Evolutionary conservation across 1,140 invertebrate genomes (phyloP).

Genomic region (Stegodyphus dumicola): DNA sequence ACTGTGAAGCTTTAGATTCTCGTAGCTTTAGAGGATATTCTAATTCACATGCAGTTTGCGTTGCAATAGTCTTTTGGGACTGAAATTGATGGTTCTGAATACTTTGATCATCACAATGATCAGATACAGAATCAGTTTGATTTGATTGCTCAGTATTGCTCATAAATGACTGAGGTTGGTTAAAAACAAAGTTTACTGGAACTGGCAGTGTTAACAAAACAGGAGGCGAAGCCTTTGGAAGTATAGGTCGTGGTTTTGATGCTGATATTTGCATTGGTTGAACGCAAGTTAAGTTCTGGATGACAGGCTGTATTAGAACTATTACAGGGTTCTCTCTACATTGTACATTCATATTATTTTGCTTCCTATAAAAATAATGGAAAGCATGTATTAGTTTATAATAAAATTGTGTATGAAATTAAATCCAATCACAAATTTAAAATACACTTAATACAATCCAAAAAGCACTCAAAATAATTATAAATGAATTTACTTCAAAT

Average conservation of each 20-base stretch:
- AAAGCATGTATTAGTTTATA: not conserved
- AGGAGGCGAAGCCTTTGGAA: slow-evolving; percentile 25
- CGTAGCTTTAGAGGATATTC: not conserved
- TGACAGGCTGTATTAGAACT: slow-evolving; percentile 38
- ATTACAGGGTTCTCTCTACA: slow-evolving; percentile 10
- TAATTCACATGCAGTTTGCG: slow-evolving; percentile 15
- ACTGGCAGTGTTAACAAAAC: not conserved
- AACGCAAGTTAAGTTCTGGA: slow-evolving; percentile 25
- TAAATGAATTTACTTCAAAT: no score
- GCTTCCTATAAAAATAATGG: slow-evolving; percentile 26
- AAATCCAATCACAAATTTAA: no score
- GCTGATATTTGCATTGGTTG: not conserved
- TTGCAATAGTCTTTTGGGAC: not conserved
- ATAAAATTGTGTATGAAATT: not conserved
- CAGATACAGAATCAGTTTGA: not conserved
- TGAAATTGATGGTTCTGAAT: not conserved
- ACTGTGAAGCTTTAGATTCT: slow-evolving; percentile 46
- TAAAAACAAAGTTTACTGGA: not conserved
- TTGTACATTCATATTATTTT: not conserved
- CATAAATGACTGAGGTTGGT: not conserved
- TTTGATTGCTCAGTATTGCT: not conserved
- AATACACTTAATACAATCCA: no score
- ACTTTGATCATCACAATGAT: not conserved
- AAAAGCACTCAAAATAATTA: no score
- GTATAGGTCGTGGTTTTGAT: slow-evolving; percentile 16